phyloP scores from a whole-genome alignment of 2,888 invertebrate genomes.

The Ecliptopera silaceata region DNA sequence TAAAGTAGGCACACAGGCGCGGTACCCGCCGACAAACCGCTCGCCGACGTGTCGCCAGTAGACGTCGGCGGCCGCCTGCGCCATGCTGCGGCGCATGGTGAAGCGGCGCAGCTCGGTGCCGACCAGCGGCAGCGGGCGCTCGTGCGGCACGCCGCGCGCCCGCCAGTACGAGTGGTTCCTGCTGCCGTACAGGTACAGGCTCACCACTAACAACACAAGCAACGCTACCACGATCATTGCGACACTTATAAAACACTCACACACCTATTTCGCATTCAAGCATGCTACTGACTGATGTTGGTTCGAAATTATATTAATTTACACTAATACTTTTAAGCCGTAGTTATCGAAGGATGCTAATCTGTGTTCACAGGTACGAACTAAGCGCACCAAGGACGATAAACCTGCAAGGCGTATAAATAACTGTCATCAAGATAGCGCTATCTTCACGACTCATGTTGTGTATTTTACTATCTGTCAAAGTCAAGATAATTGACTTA shows the following conservation, averaged over 20 bases:
- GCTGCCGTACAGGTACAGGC: slow-evolving; percentile 52
- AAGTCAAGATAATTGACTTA: background rate
- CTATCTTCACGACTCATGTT: background rate
- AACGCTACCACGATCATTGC: slow-evolving; percentile 26
- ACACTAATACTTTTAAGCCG: background rate
- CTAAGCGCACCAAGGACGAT: background rate
- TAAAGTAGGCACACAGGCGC: slow-evolving; percentile 50
- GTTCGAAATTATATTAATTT: background rate
- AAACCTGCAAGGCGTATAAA: background rate
- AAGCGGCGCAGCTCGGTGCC: slow-evolving; percentile 54
- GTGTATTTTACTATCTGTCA: background rate
- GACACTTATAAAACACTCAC: background rate
- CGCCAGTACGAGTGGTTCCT: slow-evolving; percentile 55
- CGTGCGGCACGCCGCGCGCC: slow-evolving; percentile 52
- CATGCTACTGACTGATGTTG: background rate
- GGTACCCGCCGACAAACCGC: slow-evolving; percentile 56
- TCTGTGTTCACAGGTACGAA: background rate
- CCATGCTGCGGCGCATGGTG: slow-evolving; percentile 46
- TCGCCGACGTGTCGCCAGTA: slow-evolving; percentile 59
- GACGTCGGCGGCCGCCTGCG: slow-evolving; percentile 47
- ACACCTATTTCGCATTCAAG: background rate
- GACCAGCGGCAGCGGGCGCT: slow-evolving; percentile 54
- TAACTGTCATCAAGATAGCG: background rate
- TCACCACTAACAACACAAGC: slow-evolving; percentile 31
- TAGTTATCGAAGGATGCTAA: background rate